phyloP scores from a whole-genome alignment of 2,113 vertebrate genomes.

The Nestor notabilis region DNA sequence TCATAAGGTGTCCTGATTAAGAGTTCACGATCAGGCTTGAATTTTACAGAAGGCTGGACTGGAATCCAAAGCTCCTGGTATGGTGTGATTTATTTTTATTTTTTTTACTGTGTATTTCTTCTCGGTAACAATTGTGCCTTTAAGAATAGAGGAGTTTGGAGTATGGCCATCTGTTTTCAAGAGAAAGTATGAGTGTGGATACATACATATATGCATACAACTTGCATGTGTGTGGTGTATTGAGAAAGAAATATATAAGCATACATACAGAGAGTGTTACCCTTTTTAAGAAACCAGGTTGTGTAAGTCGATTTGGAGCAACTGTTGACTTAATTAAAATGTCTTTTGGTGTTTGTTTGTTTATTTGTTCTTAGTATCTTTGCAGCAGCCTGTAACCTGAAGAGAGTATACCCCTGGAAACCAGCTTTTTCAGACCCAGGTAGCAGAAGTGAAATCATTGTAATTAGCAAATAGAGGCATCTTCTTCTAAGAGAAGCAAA shows the following conservation, averaged over 20 bases:
- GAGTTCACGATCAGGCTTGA: not conserved
- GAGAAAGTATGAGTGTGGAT: not conserved
- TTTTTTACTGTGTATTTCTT: not conserved
- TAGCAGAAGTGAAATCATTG: not conserved
- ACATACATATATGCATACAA: too few relatives aligned
- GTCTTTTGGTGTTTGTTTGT: not conserved
- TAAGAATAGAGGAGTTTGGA: not conserved
- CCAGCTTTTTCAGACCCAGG: not conserved
- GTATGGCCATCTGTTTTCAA: not conserved
- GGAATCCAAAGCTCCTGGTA: not conserved
- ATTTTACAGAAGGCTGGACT: not conserved
- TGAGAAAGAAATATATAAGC: not conserved
- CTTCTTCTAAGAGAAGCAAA: not conserved
- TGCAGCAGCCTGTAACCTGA: not conserved
- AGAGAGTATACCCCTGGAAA: not conserved
- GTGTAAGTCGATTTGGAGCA: not conserved
- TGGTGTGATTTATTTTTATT: not conserved
- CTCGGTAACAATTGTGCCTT: not conserved
- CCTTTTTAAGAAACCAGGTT: not conserved
- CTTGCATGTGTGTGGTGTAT: not conserved
- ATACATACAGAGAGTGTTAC: accelerated
- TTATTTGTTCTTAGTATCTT: not conserved
- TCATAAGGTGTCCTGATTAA: not conserved
- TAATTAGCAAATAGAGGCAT: not conserved
- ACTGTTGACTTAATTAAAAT: not conserved